Conservation (phyloP, 2,888 invertebrate species). For the Hypomecis punctinalis region DNA sequence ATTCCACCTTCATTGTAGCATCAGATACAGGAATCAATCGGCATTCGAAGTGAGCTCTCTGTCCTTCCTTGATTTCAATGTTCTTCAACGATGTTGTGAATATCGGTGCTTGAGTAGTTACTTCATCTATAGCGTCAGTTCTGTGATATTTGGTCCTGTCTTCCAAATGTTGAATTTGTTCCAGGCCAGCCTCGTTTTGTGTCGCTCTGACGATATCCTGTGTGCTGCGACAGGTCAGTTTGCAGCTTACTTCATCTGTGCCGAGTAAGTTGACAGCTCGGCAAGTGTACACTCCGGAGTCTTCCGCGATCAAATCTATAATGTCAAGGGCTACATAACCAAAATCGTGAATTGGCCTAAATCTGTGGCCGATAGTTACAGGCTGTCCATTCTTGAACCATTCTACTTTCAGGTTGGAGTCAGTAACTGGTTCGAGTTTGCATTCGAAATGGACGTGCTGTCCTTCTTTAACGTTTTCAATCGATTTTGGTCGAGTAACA, state of each 20-base stretch:
- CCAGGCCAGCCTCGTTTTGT: constrained; percentile 94
- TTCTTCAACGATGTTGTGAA: constrained; percentile 97
- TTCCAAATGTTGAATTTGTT: constrained; percentile 95
- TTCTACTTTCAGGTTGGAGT: constrained; percentile 97
- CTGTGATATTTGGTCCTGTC: constrained; percentile 92
- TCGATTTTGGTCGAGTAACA: constrained; percentile 93
- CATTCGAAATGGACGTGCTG: constrained; percentile 99
- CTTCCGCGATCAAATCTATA: constrained; percentile 97
- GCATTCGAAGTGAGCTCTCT: constrained; percentile 97
- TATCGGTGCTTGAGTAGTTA: constrained; percentile 95
- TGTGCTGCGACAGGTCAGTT: constrained; percentile 89
- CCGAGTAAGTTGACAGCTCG: constrained; percentile 96
- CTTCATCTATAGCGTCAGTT: constrained; percentile 91
- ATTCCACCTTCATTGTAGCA: constrained; percentile 96
- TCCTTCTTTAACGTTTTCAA: constrained; percentile 94
- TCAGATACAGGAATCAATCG: constrained; percentile 97
- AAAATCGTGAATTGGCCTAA: constrained; percentile 98
- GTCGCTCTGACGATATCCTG: constrained; percentile 93
- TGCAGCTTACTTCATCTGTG: constrained; percentile 92
- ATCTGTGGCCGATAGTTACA: constrained; percentile 96
- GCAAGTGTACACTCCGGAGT: constrained; percentile 97
- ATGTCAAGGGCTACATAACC: constrained; percentile 99
- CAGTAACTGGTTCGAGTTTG: constrained; percentile 98
- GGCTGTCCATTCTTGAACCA: constrained; percentile 98
- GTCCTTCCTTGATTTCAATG: constrained; percentile 96